phyloP scores from a whole-genome alignment of 2,888 invertebrate species.

The Morinoia aosen region DNA sequence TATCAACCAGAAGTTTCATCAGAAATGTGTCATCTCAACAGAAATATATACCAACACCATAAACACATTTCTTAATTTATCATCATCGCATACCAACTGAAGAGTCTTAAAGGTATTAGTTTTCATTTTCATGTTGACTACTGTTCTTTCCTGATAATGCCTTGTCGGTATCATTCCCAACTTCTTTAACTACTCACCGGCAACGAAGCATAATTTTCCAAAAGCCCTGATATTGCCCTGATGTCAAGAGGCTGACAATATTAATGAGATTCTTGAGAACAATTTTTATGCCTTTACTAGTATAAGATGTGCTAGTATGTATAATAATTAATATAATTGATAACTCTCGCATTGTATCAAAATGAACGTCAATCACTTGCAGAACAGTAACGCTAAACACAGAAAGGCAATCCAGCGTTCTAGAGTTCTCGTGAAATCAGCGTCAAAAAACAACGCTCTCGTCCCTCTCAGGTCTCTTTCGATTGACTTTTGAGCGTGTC shows the following conservation, averaged over 20 bases:
- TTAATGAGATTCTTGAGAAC: neutral
- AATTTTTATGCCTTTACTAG: neutral
- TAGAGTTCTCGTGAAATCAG: neutral
- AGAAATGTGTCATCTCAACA: too few relatives aligned
- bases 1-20: too few relatives aligned
- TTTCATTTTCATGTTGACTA: neutral
- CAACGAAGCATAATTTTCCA: neutral
- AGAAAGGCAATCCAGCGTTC: neutral
- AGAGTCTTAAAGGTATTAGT: neutral
- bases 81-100: neutral
- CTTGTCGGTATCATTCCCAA: neutral
- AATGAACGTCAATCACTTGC: neutral
- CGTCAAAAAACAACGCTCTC: neutral
- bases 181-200: neutral
- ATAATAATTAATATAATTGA: neutral
- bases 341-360: neutral
- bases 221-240: too few relatives aligned
- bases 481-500: conserved; percentile 31
- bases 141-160: neutral
- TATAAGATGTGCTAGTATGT: neutral
- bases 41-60: too few relatives aligned
- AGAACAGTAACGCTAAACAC: neutral
- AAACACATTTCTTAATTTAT: too few relatives aligned
- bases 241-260: neutral
- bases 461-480: neutral